Evolutionary conservation across 2,888 invertebrate species (phyloP), one percentile per base, ranked within the genome.

Genomic region (Ormyrus pomaceus): DNA sequence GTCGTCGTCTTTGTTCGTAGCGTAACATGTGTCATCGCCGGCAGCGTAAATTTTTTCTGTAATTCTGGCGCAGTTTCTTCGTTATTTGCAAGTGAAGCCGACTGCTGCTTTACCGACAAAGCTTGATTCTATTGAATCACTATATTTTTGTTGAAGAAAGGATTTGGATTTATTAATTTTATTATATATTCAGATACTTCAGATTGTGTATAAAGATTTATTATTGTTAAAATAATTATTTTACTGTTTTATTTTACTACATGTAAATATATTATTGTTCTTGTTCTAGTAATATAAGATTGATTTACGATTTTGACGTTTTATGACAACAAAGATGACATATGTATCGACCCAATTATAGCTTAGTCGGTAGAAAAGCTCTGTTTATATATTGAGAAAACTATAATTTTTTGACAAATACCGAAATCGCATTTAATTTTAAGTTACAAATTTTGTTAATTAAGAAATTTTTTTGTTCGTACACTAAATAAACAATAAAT

Each of bases 1-100:
- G n/a, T 70, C 70, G 65, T 48, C 79, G n/a, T 70, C 70, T 59
- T 48, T 71, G 56, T 55, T 79, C 58, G 68, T 71, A 70, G 71
- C 75, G 64, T 81, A 81, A 51, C n/a, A 68, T 34, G 65, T 72
- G 53, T 48, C 4, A 34, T 34, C 34, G 34, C 34, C 34, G 34
- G 34, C 34, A 34, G 34, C 34, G 34, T 34, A 34, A 34, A 34
- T n/a, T 45, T 46, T 13, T 46, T 13, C 11, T 65, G n/a, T 13
- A 19, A 62, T 51, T 53, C 34, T 53, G 53, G 11, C 66, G 19
- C 19, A 13, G 4, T 51, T 56, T 5, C 48, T 46, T 6, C 3
- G 45, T 55, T 1, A 8, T 55, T 46, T 55, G 51, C 34, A 34
- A 34, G 9, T 48, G 46, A 6, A 48, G 50, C 59, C 50, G 50